phyloP scores from a whole-genome alignment of 2,888 invertebrate genomes.

The Eupithecia subumbrata region DNA sequence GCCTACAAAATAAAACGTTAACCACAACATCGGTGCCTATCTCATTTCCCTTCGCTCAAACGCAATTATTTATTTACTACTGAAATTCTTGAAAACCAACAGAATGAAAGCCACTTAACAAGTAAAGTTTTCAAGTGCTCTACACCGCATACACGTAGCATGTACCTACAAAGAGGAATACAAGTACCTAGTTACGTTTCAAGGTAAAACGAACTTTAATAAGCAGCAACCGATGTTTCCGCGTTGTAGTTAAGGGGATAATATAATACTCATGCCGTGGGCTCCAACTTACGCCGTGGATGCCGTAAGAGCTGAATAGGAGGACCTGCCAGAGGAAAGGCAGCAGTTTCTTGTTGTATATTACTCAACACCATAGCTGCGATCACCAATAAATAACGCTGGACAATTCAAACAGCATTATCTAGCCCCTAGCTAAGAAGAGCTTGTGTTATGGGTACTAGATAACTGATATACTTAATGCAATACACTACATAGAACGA shows the following conservation, averaged over 20 bases:
- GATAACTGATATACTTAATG: no score
- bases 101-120: constrained; percentile 41
- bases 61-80: constrained; percentile 19
- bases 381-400: neutral
- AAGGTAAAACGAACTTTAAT: constrained; percentile 68
- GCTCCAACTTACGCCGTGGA: neutral
- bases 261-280: neutral
- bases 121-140: constrained; percentile 44
- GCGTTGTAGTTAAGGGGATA: constrained; percentile 51
- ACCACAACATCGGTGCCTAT: neutral
- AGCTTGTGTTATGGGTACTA: no score
- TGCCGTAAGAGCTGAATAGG: neutral
- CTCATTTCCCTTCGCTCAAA: constrained; percentile 14
- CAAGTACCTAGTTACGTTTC: constrained; percentile 37
- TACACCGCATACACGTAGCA: constrained; percentile 36
- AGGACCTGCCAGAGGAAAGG: neutral
- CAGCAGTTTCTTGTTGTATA: neutral
- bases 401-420: no score
- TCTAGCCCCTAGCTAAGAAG: no score
- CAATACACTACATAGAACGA: no score
- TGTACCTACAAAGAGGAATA: constrained; percentile 21
- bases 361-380: neutral
- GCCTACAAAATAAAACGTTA: neutral
- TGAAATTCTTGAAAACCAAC: constrained; percentile 27
- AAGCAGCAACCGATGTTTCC: constrained; percentile 64